Percentiles rank a stretch among this genome's conserved stretches.
Evolutionary conservation across 2,888 invertebrate species (phyloP).

Genomic region (Drosophila paramelanica): DNA sequence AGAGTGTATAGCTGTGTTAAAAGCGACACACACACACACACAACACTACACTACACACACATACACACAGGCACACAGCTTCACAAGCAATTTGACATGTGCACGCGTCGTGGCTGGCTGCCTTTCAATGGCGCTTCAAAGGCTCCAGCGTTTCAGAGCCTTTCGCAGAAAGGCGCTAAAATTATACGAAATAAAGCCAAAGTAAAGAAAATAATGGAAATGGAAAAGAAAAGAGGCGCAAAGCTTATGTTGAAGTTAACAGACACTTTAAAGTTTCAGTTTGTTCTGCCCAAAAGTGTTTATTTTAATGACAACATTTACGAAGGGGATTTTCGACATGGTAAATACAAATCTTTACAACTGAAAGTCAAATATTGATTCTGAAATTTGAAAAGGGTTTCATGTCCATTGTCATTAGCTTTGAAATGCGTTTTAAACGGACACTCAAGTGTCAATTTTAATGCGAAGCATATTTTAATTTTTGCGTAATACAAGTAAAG

Average conservation of each 20-base stretch:
- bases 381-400: neutral
- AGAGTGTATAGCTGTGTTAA: constrained; percentile 43
- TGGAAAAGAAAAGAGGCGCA: constrained; percentile 31
- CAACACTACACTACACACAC: constrained; percentile 9
- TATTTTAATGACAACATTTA: neutral
- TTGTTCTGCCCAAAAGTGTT: neutral
- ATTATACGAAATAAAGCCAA: constrained; percentile 71
- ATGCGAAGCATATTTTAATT: constrained; percentile 8
- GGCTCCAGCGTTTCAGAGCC: constrained; percentile 27
- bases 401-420: neutral
- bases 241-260: constrained; percentile 2
- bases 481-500: constrained; percentile 2
- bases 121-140: constrained; percentile 70
- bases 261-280: neutral
- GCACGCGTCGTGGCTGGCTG: constrained; percentile 58
- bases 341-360: neutral
- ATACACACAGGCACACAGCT: constrained; percentile 22
- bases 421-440: neutral
- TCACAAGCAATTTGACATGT: constrained; percentile 62
- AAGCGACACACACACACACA: constrained; percentile 28
- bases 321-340: neutral
- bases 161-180: constrained; percentile 56
- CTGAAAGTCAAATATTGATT: neutral
- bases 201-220: constrained; percentile 29
- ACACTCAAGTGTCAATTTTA: constrained; percentile 6